phyloP scores from a whole-genome alignment of 2,797 vertebrate genomes.

The Sebastes minor region DNA sequence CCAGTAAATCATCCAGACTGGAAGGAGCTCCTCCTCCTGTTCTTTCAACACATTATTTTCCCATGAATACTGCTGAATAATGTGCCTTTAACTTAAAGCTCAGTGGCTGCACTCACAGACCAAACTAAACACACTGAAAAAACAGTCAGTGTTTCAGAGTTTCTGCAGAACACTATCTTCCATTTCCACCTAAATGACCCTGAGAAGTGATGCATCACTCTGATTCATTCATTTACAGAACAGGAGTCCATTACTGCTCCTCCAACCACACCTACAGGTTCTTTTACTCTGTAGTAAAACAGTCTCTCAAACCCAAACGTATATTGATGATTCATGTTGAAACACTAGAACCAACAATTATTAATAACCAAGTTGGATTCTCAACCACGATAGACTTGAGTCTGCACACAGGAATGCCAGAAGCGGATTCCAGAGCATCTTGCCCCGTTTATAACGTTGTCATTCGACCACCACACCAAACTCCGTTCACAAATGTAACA shows the following conservation, averaged over 20 bases:
- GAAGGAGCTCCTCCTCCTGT: constrained; percentile 39
- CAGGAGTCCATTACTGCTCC: neutral
- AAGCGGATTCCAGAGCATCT: neutral
- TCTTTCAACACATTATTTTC: constrained; percentile 57
- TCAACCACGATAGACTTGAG: neutral
- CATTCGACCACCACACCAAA: neutral
- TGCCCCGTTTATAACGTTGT: neutral
- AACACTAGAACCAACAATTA: neutral
- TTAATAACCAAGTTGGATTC: neutral
- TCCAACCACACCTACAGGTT: neutral
- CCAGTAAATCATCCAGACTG: constrained; percentile 62
- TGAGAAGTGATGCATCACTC: neutral
- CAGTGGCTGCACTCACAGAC: neutral
- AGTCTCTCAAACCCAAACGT: neutral
- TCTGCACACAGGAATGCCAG: neutral
- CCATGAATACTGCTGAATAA: constrained; percentile 57
- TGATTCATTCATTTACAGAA: neutral
- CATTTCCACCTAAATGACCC: neutral
- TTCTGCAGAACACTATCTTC: constrained; percentile 1
- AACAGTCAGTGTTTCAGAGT: too few relatives aligned
- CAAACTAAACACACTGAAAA: neutral
- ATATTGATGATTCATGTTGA: neutral
- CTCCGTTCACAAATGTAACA: neutral
- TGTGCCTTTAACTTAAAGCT: constrained; percentile 28
- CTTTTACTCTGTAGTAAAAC: neutral